Evolutionary conservation across 1,140 invertebrate genomes (phyloP).

Genomic region (Pectinophora gossypiella): DNA sequence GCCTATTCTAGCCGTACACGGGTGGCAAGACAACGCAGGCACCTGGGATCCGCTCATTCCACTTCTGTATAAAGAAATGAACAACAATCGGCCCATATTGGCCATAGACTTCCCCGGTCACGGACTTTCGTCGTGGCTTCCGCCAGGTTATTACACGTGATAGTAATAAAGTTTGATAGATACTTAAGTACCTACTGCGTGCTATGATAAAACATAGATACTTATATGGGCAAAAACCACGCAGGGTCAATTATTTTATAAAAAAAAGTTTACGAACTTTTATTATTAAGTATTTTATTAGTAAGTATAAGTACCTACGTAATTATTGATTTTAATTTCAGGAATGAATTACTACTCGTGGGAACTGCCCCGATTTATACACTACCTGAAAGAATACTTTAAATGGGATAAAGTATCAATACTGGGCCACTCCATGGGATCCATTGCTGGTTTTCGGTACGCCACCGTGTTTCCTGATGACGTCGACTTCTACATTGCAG

Average conservation of each 20-base stretch:
- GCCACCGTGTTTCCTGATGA: conserved; percentile 77
- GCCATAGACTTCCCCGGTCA: conserved; percentile 85
- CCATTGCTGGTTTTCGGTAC: conserved; percentile 76
- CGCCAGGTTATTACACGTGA: conserved; percentile 65
- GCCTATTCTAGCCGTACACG: conserved; percentile 84
- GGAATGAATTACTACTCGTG: conserved; percentile 78
- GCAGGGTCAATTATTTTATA: no score
- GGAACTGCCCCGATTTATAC: conserved; percentile 75
- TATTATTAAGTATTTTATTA: no score
- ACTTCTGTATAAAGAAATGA: conserved; percentile 62
- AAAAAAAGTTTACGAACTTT: no score
- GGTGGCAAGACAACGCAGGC: conserved; percentile 86
- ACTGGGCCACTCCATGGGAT: conserved; percentile 82
- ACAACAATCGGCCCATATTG: conserved; percentile 75
- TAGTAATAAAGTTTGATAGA: no score
- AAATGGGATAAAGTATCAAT: conserved; percentile 83
- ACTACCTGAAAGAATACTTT: conserved; percentile 78
- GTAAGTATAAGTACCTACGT: no score
- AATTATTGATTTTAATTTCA: conserved; percentile 43
- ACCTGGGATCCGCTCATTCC: conserved; percentile 83
- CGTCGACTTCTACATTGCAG: conserved; percentile 77
- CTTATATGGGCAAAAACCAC: no score
- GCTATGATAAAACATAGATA: no score
- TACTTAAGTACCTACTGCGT: no score
- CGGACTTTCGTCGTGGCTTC: conserved; percentile 81